Conservation (phyloP, 2,797 vertebrate species). For the Rousettus madagascariensis region DNA sequence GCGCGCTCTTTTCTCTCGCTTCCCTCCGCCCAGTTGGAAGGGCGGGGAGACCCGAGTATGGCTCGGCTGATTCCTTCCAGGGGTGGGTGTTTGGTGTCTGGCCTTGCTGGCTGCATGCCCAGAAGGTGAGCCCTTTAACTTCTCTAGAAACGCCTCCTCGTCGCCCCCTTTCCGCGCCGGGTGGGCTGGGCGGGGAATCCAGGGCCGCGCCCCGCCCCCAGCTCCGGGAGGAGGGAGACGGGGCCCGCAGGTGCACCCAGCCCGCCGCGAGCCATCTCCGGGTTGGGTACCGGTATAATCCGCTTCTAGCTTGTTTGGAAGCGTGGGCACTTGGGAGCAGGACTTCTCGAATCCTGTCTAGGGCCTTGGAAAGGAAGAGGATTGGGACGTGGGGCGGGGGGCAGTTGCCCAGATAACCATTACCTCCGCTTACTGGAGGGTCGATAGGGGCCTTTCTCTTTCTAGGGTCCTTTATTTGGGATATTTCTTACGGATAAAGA, state of each 20-base stretch:
- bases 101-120: slow-evolving; percentile 59
- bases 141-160: slow-evolving; percentile 20
- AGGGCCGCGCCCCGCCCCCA: slow-evolving; percentile 46
- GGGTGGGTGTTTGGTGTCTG: slow-evolving; percentile 17
- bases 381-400: not conserved
- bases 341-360: slow-evolving; percentile 46
- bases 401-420: not conserved
- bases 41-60: slow-evolving; percentile 21
- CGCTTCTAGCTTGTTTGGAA: slow-evolving; percentile 78
- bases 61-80: not conserved
- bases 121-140: slow-evolving; percentile 72
- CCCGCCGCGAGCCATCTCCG: slow-evolving; percentile 68
- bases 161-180: not conserved
- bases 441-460: not conserved
- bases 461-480: not conserved
- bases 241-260: slow-evolving; percentile 74
- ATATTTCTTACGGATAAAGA: slow-evolving; percentile 31
- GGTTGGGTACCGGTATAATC: slow-evolving; percentile 79
- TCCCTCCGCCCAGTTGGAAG: not conserved
- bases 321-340: slow-evolving; percentile 74
- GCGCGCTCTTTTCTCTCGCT: not conserved
- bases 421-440: not conserved
- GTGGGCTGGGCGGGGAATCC: slow-evolving; percentile 12
- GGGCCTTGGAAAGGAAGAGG: slow-evolving; percentile 18
- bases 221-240: slow-evolving; percentile 46